Evolutionary conservation across 2,888 invertebrate genomes (phyloP).

Genomic region (Ceriagrion tenellum): DNA sequence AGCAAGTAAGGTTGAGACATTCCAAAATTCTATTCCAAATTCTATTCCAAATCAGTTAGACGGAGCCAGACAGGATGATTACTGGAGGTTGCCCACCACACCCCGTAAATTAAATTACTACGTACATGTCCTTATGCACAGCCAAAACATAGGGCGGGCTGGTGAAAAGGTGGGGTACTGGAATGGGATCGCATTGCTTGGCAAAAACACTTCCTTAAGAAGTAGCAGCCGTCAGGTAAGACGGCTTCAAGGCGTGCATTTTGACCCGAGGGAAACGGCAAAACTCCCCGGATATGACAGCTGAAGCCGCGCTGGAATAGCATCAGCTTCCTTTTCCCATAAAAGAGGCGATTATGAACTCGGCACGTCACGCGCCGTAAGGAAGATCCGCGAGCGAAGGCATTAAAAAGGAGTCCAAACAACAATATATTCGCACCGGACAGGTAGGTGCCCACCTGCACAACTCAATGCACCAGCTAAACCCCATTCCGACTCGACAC

Average conservation of each 20-base stretch:
- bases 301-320: neutral
- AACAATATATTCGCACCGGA: neutral
- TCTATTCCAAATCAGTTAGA: too few species aligned
- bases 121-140: too few species aligned
- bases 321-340: slow-evolving; percentile 11
- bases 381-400: neutral
- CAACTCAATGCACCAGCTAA: neutral
- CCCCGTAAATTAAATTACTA: too few species aligned
- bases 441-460: slow-evolving; percentile 31
- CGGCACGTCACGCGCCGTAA: neutral
- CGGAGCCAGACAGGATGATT: too few species aligned
- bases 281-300: neutral
- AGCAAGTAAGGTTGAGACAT: too few species aligned
- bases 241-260: neutral
- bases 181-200: too few species aligned
- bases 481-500: neutral
- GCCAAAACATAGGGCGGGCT: too few species aligned
- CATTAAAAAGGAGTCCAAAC: neutral
- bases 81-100: too few species aligned
- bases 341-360: slow-evolving; percentile 7
- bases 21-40: too few species aligned
- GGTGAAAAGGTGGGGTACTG: too few species aligned
- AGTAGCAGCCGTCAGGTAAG: too few species aligned
- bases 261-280: neutral
- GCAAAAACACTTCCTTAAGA: too few species aligned